A percentile compares a stretch with the other conserved stretches of the same genome.
phyloP scores from a whole-genome alignment of 2,113 vertebrate species.

The Petaurus breviceps region DNA sequence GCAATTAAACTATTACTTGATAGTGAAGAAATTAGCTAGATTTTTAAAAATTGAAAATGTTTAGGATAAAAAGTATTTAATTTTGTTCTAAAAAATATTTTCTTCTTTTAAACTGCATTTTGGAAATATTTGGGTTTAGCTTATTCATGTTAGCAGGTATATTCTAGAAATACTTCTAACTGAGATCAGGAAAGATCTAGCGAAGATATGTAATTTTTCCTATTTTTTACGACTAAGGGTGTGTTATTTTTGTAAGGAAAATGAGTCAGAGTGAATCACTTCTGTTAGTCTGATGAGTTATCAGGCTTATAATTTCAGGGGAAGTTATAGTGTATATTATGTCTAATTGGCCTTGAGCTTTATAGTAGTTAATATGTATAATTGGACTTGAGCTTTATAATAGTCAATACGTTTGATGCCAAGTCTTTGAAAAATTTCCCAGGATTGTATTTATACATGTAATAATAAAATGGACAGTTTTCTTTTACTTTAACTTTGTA shows the following conservation, averaged over 20 bases:
- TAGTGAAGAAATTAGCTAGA: not conserved
- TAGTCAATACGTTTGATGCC: not conserved
- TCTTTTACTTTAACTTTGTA: not conserved
- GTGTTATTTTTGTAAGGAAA: constrained; percentile 13
- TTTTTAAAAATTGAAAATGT: not conserved
- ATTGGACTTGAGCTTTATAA: not conserved
- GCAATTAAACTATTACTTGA: not conserved
- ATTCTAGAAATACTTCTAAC: not conserved
- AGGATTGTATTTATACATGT: not conserved
- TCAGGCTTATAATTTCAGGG: not conserved
- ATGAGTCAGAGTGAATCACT: not conserved
- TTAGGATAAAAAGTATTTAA: constrained; percentile 10
- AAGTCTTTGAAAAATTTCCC: not conserved
- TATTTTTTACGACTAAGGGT: not conserved
- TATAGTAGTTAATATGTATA: not conserved
- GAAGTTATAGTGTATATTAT: not conserved
- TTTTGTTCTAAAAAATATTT: not conserved
- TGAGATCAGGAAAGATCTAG: not conserved
- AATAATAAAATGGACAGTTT: not conserved
- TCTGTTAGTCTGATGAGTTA: not conserved
- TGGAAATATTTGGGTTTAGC: not conserved
- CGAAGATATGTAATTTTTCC: not conserved
- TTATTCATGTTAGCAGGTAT: not conserved
- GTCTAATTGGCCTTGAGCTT: not conserved
- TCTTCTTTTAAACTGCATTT: not conserved